A percentile compares a stretch with the other conserved stretches of the same genome.
Evolutionary conservation across 2,113 vertebrate species (phyloP).

Genomic region (Plotosus lineatus): DNA sequence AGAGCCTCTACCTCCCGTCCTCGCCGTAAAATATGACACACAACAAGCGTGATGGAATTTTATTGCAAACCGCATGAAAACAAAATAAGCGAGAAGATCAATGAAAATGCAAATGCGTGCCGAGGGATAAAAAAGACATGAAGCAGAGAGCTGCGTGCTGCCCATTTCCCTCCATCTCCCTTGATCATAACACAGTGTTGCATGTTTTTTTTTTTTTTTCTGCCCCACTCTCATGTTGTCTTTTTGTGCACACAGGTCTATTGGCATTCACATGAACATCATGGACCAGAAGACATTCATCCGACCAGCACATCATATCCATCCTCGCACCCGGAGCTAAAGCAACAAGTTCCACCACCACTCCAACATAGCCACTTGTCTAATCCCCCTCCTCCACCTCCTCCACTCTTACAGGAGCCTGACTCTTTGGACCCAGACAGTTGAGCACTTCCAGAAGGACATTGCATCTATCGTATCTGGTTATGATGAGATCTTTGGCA

Average conservation of each 20-base stretch:
- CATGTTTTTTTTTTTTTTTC: no score
- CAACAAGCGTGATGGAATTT: slow-evolving; percentile 28
- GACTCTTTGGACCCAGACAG: background rate
- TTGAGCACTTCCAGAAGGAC: slow-evolving; percentile 12
- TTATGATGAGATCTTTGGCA: background rate
- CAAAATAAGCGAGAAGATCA: slow-evolving; percentile 51
- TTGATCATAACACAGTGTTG: slow-evolving; percentile 32
- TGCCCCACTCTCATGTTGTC: slow-evolving; percentile 35
- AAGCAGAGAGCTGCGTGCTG: slow-evolving; percentile 24
- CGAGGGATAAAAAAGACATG: background rate
- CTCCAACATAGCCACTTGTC: background rate
- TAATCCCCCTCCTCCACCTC: background rate
- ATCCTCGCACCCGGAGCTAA: slow-evolving; percentile 50
- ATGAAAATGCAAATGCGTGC: slow-evolving; percentile 46
- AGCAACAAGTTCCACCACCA: background rate
- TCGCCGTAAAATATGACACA: slow-evolving; percentile 1
- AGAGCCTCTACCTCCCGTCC: background rate
- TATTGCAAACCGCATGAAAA: slow-evolving; percentile 39
- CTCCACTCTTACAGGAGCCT: slow-evolving; percentile 13
- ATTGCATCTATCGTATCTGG: background rate
- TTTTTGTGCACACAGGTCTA: slow-evolving; percentile 58
- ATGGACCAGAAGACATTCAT: slow-evolving; percentile 60
- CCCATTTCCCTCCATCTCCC: slow-evolving; percentile 35
- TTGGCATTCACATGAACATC: slow-evolving; percentile 54
- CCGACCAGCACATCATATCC: slow-evolving; percentile 61